Base-by-base conservation (phyloP, 2,113 vertebrate species). In the Periophthalmodon schlosseri region DNA sequence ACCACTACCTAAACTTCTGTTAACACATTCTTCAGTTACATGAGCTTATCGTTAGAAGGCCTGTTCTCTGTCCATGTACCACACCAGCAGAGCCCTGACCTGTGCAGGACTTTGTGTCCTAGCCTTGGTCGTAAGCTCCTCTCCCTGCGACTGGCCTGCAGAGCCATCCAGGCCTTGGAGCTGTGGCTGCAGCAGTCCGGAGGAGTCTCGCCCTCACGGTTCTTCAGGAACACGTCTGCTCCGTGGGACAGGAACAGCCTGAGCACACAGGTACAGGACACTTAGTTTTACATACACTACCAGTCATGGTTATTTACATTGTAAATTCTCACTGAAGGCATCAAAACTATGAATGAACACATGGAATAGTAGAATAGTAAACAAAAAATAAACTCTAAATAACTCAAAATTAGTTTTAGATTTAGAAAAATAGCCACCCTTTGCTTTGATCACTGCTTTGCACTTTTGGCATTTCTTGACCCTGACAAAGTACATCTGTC, bases 131-230 rank as follows among this genome's bases (percentile, higher is more conserved):
- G 90, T 36, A 85, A 88, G 2, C 96, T 96, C 61, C 79, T 94
- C 49, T 96, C 94, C n/a, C 93, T 96, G 92, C 93, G 94, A 94
- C 93, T 96, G 91, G 94, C 94, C 86, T 99, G 96, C 73, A 99
- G 92, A 5, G 95, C 93, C 0, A 87, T 90, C 96, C 97, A 99
- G 80, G 96, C 96, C 89, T 96, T 96, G 0, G 96, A 96, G 89
- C 91, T 95, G 83, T 96, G 95, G 85, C 94, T 96, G 67, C 96
- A 97, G 77, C 97, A 99, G 91, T 99, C 96, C n/a, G 96, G 87
- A 0, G 97, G 96, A 1, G 96, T 96, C 89, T 99, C 98, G 6
- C 98, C 97, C 71, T 99, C 98, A 7, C 97, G 96, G 86, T 99
- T 99, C 88, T 96, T 98, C 84, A 97, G 86, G 76, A 92, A 94